These are phyloP conservation scores for Cranoglanis bouderius DNA, from an alignment of 2,113 vertebrate genomes.

Conservation along the genomic window DNA sequence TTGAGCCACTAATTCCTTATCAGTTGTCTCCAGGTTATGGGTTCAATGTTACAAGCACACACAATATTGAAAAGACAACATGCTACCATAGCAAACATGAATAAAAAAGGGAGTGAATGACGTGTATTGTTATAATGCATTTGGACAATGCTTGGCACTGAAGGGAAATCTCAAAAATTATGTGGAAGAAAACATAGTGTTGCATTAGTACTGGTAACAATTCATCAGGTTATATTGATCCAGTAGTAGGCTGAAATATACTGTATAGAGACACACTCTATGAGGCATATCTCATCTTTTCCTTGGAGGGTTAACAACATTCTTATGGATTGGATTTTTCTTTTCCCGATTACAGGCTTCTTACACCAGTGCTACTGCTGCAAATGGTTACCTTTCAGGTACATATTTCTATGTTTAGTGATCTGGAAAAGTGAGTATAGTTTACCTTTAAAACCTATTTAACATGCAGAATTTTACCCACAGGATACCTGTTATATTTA, in stretches of 20 bases:
- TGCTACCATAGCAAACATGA: not conserved
- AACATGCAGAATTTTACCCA: not conserved
- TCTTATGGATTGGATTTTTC: not conserved
- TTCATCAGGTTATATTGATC: not conserved
- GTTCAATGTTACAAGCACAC: slow-evolving; percentile 21
- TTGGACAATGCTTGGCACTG: not conserved
- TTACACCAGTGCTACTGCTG: not conserved
- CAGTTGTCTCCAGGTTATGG: not conserved
- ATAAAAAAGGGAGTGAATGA: not conserved
- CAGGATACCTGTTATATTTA: not conserved
- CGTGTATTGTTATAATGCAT: not conserved
- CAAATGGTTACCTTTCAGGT: not conserved
- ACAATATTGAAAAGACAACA: not conserved
- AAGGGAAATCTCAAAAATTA: too few species aligned
- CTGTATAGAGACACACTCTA: too few species aligned
- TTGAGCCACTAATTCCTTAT: not conserved
- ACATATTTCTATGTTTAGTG: not conserved
- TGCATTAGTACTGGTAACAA: not conserved
- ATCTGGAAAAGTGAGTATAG: not conserved
- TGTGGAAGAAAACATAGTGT: too few species aligned
- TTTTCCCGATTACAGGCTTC: not conserved
- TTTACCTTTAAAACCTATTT: not conserved
- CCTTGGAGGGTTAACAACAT: not conserved
- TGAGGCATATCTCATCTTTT: not conserved
- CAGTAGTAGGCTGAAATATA: not conserved